phyloP scores from a whole-genome alignment of 2,113 vertebrate genomes.

The Epinephelus cyanopodus region DNA sequence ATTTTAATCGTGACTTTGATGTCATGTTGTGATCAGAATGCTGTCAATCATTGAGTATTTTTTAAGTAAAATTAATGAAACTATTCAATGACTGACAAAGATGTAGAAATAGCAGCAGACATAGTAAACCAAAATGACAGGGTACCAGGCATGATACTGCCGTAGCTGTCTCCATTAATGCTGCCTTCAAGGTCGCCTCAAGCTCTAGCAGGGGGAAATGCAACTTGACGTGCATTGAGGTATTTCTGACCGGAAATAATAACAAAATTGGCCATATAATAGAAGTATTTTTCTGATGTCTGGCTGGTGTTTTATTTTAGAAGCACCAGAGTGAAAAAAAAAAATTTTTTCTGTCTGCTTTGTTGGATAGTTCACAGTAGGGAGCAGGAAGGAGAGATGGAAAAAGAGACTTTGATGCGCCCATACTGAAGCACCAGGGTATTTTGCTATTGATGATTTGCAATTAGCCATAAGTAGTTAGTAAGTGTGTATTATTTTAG shows the following conservation, averaged over 20 bases:
- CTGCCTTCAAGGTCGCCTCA: background rate
- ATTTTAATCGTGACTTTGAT: background rate
- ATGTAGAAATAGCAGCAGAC: background rate
- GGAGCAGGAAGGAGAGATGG: background rate
- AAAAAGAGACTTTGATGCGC: background rate
- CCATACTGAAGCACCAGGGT: background rate
- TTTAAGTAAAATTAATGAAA: background rate
- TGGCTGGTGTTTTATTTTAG: conserved; percentile 32
- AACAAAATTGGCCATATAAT: conserved; percentile 22
- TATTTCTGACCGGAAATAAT: conserved; percentile 32
- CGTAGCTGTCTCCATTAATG: conserved; percentile 9
- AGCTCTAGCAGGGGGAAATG: conserved; percentile 13
- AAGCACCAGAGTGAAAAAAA: background rate
- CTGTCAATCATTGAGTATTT: background rate
- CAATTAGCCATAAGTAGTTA: background rate
- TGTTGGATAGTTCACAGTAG: conserved; percentile 15
- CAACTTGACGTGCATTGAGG: conserved; percentile 26
- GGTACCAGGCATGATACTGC: conserved; percentile 6
- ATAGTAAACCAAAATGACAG: conserved; percentile 1
- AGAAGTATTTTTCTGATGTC: conserved; percentile 12
- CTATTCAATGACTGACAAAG: background rate
- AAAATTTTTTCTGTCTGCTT: background rate
- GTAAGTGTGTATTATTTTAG: background rate
- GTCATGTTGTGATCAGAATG: background rate
- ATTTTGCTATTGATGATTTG: background rate